A percentile compares a stretch with the other conserved stretches of the same genome.
Conservation (phyloP, 2,888 invertebrate genomes). For the Leptinotarsa peninsularis region DNA sequence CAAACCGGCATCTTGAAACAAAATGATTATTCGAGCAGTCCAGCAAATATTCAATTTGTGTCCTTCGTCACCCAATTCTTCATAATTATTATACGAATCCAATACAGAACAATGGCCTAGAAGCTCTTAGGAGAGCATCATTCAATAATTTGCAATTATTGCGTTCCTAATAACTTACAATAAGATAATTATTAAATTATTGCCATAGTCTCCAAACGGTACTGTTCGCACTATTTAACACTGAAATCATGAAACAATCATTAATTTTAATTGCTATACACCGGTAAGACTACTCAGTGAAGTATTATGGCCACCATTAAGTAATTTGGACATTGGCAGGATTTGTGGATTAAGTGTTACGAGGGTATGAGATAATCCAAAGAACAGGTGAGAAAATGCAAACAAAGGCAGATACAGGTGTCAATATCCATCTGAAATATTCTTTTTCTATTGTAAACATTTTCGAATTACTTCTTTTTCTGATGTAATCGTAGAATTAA, state of each 20-base stretch:
- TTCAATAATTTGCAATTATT: constrained; percentile 2
- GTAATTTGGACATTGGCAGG: background rate
- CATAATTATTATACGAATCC: background rate
- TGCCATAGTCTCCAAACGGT: constrained; percentile 18
- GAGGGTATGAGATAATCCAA: too few relatives aligned
- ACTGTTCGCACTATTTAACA: constrained; percentile 21
- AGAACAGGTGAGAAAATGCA: too few relatives aligned
- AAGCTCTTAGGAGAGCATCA: background rate
- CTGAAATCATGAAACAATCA: background rate
- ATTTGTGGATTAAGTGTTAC: too few relatives aligned
- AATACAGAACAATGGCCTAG: constrained; percentile 9
- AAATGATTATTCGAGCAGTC: too few relatives aligned
- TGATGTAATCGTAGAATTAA: too few relatives aligned
- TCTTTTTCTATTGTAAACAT: too few relatives aligned
- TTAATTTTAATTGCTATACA: constrained; percentile 10
- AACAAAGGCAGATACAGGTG: too few relatives aligned
- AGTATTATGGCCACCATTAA: background rate
- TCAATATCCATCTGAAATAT: too few relatives aligned
- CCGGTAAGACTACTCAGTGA: background rate
- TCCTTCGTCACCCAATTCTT: background rate
- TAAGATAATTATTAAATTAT: constrained; percentile 9
- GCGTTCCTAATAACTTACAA: constrained; percentile 12
- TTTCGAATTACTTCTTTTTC: too few relatives aligned
- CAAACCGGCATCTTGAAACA: too few relatives aligned
- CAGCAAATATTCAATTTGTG: background rate